A percentile compares a stretch with the other conserved stretches of the same genome.
phyloP scores from a whole-genome alignment of 2,888 invertebrate genomes.

The Eupithecia vulgata region DNA sequence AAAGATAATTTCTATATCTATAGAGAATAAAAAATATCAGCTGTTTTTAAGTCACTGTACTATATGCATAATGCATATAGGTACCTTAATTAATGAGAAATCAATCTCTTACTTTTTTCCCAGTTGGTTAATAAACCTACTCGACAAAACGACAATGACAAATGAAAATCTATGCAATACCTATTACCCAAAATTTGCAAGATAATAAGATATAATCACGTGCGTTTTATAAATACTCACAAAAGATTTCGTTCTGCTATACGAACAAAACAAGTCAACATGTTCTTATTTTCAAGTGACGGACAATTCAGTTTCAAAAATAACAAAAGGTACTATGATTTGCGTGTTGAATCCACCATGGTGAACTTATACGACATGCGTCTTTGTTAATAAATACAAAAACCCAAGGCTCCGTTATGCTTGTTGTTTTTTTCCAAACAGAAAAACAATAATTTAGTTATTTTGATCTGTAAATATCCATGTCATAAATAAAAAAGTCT shows the following conservation, averaged over 20 bases:
- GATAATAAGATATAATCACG: background rate
- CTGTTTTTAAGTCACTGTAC: too few relatives aligned
- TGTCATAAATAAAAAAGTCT: too few relatives aligned
- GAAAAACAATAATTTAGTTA: background rate
- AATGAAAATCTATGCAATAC: too few relatives aligned
- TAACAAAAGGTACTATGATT: background rate
- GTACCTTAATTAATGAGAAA: too few relatives aligned
- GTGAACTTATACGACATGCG: background rate
- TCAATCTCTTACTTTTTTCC: too few relatives aligned
- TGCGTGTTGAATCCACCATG: background rate
- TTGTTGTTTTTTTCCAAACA: background rate
- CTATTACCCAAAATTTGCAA: background rate
- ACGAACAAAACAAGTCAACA: background rate
- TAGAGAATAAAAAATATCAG: too few relatives aligned
- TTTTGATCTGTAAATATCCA: background rate
- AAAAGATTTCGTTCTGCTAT: background rate
- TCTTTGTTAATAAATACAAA: conserved; percentile 5
- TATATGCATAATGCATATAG: too few relatives aligned
- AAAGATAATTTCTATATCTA: too few relatives aligned
- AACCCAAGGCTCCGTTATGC: background rate
- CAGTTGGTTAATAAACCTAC: background rate
- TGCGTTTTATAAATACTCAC: background rate
- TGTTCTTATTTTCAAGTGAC: background rate
- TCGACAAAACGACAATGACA: too few relatives aligned
- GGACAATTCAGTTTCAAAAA: background rate